Conservation (phyloP, 1,140 invertebrate genomes). For the Coenobita brevimanus region DNA sequence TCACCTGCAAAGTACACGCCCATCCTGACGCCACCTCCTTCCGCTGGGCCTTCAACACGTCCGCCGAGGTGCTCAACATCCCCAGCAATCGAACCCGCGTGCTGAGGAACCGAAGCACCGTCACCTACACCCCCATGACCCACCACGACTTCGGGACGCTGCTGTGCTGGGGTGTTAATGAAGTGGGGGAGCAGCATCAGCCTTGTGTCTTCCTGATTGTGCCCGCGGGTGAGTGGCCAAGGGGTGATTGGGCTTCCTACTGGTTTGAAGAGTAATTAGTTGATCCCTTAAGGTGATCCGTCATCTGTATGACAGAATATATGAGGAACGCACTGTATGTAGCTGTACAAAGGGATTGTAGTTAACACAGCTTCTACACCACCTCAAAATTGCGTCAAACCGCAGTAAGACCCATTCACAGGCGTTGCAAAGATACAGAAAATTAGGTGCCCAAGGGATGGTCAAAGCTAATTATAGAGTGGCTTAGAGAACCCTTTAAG, state of each 20-base stretch:
- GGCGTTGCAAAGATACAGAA: too few species aligned
- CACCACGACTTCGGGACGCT: slow-evolving; percentile 72
- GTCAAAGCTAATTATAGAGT: too few species aligned
- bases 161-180: slow-evolving; percentile 71
- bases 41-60: slow-evolving; percentile 92
- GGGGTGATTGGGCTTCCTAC: background rate
- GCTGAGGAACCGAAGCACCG: slow-evolving; percentile 74
- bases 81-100: slow-evolving; percentile 77
- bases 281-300: background rate
- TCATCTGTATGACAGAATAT: background rate
- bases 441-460: too few species aligned
- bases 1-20: slow-evolving; percentile 88
- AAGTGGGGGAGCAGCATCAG: slow-evolving; percentile 70
- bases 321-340: too few species aligned
- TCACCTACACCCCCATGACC: slow-evolving; percentile 70
- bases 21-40: slow-evolving; percentile 87
- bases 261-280: too few species aligned
- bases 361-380: too few species aligned
- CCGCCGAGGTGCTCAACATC: slow-evolving; percentile 85
- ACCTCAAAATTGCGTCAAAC: too few species aligned
- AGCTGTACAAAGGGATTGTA: too few species aligned
- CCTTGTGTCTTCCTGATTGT: slow-evolving; percentile 72
- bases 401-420: too few species aligned
- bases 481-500: too few species aligned
- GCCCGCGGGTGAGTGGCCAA: slow-evolving; percentile 70